phyloP scores from a whole-genome alignment of 2,797 vertebrate species.

The Melanotaenia nigrans region DNA sequence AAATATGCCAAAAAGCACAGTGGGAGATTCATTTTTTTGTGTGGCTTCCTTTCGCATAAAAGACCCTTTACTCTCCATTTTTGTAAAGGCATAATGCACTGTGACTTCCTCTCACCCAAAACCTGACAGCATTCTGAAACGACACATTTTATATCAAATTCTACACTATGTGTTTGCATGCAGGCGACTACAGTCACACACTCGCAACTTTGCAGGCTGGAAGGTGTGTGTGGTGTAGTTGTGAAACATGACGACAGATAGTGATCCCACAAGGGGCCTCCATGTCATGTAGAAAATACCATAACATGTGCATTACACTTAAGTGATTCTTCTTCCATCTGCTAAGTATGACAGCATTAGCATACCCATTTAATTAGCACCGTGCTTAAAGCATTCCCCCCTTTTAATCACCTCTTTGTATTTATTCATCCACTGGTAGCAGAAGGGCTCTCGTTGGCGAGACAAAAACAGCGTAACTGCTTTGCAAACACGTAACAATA shows the following conservation, averaged over 20 bases:
- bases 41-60: neutral
- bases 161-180: conserved; percentile 24
- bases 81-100: neutral
- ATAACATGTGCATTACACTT: conserved; percentile 99
- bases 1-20: conserved; percentile 34
- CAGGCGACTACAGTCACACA: conserved; percentile 40
- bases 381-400: conserved; percentile 92
- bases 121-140: conserved; percentile 33
- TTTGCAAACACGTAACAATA: conserved; percentile 33
- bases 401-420: conserved; percentile 97
- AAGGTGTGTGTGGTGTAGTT: conserved; percentile 32
- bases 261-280: conserved; percentile 88
- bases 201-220: conserved; percentile 57
- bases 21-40: neutral
- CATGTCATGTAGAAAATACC: conserved; percentile 94
- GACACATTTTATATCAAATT: conserved; percentile 51
- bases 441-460: conserved; percentile 50
- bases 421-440: conserved; percentile 70
- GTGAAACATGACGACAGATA: conserved; percentile 83
- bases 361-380: conserved; percentile 99
- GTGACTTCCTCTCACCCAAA: conserved; percentile 31
- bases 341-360: conserved; percentile 99
- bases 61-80: neutral
- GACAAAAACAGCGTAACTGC: conserved; percentile 25
- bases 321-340: conserved; percentile 99